phyloP scores from a whole-genome alignment of 2,888 invertebrate species.

The Amorpha juglandis region DNA sequence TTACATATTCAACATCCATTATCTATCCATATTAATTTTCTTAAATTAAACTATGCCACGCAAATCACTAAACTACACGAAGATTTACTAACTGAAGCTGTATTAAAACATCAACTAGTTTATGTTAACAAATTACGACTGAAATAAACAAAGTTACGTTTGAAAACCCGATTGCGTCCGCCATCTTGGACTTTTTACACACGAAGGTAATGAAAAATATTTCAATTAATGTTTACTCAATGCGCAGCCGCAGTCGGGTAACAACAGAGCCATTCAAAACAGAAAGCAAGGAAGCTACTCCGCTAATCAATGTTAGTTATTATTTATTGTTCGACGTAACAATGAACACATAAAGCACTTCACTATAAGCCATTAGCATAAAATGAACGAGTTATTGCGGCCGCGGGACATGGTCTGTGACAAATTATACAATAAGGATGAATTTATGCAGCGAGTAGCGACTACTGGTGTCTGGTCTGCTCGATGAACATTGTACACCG shows the following conservation, averaged over 20 bases:
- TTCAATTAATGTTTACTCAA: neutral
- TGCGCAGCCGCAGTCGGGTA: slow-evolving; percentile 2
- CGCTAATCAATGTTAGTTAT: slow-evolving; percentile 52
- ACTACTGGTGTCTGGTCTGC: slow-evolving; percentile 25
- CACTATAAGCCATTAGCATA: slow-evolving; percentile 74
- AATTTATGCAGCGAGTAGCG: slow-evolving; percentile 17
- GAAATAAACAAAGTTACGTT: slow-evolving; percentile 3
- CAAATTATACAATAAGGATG: slow-evolving; percentile 46
- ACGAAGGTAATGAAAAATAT: neutral
- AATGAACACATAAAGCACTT: slow-evolving; percentile 78
- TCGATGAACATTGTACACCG: neutral
- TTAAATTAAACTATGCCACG: slow-evolving; percentile 1
- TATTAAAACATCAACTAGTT: neutral
- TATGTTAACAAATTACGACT: neutral
- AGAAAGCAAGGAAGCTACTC: slow-evolving; percentile 30
- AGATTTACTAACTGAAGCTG: neutral
- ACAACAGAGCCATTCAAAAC: slow-evolving; percentile 15
- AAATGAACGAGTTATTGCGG: slow-evolving; percentile 58
- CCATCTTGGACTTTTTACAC: slow-evolving; percentile 1
- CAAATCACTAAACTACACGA: neutral
- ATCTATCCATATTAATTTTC: neutral
- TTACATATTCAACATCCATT: neutral
- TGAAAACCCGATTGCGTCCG: slow-evolving; percentile 13
- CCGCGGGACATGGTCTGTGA: slow-evolving; percentile 45
- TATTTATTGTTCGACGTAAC: slow-evolving; percentile 74